Evolutionary conservation across 2,888 invertebrate species (phyloP), one percentile per base, ranked within the genome.

Genomic region (Herminia tarsipennalis): DNA sequence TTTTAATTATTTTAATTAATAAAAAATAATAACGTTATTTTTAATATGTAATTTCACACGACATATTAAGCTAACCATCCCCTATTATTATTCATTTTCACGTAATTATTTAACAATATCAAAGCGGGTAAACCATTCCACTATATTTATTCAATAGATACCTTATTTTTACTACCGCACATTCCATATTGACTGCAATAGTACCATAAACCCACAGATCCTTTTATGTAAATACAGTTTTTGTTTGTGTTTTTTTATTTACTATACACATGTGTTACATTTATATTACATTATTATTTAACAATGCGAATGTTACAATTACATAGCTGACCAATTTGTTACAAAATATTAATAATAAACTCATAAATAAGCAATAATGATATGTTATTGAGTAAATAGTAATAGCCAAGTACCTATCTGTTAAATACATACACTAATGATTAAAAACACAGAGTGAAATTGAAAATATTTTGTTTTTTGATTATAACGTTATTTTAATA

Each of bases 101-200:
- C 25, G 13, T 46, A 52, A 32, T 9, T 24, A 12, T 41, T 46
- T 56, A 32, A 48, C 35, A 45, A 37, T 53, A 38, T 59, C 32
- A 50, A 70, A 65, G 65, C 79, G 76, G 80, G 78, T 84, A 69
- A 62, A 61, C 54, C 85, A 86, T 86, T 86, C 85, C 85, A 82
- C 60, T 70, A 57, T 63, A 56, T 61, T 55, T 64, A 60, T 66
- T 64, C 71, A 74, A 71, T 71, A 75, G 58, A 56, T 46, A 44
- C 44, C 45, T 66, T 72, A 54, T 57, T 63, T 70, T 45, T 48
- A 59, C 34, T 49, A 68, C 64, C 51, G 65, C 76, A 86, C 88
- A 88, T 88, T 88, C 88, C 88, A 78, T 73, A 65, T 66, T 41
- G 68, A 69, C 76, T 86, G 88, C 88, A 89, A 90, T 89, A 89